Conservation (phyloP, 2,888 invertebrate genomes). For the Pachydiplax longipennis region DNA sequence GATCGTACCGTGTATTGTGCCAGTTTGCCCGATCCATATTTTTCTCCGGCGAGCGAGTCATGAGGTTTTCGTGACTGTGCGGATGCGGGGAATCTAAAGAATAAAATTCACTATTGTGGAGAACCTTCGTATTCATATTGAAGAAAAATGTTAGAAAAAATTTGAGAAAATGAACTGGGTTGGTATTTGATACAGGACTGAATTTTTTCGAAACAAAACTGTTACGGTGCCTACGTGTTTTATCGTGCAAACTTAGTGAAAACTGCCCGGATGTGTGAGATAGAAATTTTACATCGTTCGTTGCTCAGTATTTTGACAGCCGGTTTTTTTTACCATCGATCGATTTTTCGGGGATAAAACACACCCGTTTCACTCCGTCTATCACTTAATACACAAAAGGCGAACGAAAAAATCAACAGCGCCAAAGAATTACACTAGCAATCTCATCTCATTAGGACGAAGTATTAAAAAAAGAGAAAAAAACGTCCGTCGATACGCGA, state of each 20-base stretch:
- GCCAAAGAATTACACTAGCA: neutral
- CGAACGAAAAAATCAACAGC: neutral
- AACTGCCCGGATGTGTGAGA: constrained; percentile 23
- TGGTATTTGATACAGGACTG: constrained; percentile 24
- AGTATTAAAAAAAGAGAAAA: neutral
- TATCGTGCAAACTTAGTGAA: constrained; percentile 35
- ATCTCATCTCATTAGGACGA: neutral
- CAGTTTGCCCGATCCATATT: constrained; percentile 13
- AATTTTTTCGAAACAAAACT: neutral
- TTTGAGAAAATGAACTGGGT: neutral
- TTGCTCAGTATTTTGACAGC: constrained; percentile 34
- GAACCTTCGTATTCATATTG: neutral
- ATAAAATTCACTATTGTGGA: neutral
- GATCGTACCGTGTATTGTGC: constrained; percentile 33
- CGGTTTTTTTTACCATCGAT: constrained; percentile 11
- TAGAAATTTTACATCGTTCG: neutral
- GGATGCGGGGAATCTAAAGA: neutral
- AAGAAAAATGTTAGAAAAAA: neutral
- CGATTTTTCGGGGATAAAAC: constrained; percentile 11
- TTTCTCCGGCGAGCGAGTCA: neutral
- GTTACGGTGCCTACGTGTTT: constrained; percentile 32
- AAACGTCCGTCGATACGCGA: neutral
- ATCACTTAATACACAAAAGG: neutral
- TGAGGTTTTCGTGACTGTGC: neutral
- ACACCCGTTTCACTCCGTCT: constrained; percentile 12